Evolutionary conservation across 2,113 vertebrate genomes (phyloP).

Genomic region (Rana temporaria): DNA sequence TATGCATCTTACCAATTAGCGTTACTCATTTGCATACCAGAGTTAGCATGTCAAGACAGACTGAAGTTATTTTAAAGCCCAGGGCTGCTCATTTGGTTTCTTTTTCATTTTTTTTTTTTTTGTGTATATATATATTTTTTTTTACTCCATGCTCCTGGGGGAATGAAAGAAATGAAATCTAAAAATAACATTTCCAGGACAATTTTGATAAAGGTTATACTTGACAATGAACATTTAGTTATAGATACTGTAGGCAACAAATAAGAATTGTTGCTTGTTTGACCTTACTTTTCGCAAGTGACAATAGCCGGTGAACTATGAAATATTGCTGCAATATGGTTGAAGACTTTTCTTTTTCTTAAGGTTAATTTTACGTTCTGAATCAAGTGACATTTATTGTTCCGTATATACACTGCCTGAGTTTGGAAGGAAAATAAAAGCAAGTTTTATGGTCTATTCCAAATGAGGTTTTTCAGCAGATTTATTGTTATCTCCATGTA

Average conservation of each 20-base stretch:
- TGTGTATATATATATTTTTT: background rate
- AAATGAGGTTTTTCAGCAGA: constrained; percentile 46
- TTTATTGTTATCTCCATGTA: constrained; percentile 40
- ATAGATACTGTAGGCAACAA: constrained; percentile 47
- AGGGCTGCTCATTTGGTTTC: background rate
- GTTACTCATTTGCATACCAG: background rate
- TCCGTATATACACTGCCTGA: constrained; percentile 24
- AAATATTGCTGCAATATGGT: constrained; percentile 50
- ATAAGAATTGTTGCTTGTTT: constrained; percentile 35
- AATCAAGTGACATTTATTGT: constrained; percentile 52
- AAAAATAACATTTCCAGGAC: constrained; percentile 21
- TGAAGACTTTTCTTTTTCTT: constrained; percentile 44
- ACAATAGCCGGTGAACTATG: constrained; percentile 48
- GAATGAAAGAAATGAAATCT: constrained; percentile 8
- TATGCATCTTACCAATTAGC: background rate
- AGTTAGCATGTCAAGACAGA: background rate
- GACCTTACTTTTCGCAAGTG: constrained; percentile 53
- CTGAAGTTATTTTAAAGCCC: background rate
- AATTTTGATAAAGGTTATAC: constrained; percentile 54
- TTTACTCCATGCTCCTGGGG: background rate
- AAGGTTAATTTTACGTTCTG: constrained; percentile 50
- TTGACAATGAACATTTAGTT: constrained; percentile 49
- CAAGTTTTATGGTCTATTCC: constrained; percentile 41
- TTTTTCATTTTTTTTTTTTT: background rate
- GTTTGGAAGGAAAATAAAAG: constrained; percentile 43